Evolutionary conservation across 2,797 vertebrate species (phyloP).

Genomic region (Emydoidea blandingii): DNA sequence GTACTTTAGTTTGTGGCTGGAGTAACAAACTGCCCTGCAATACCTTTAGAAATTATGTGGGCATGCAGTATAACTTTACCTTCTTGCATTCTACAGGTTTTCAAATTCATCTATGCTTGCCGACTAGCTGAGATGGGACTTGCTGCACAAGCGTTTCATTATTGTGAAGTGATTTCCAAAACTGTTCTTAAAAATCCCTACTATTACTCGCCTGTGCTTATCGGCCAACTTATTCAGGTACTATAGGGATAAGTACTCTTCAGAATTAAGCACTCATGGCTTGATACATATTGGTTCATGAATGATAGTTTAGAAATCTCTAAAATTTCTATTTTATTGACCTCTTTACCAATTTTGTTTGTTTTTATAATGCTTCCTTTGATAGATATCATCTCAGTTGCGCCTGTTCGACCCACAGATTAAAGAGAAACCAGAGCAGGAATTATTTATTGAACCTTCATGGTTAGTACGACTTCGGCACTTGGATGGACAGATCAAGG

Average conservation of each 20-base stretch:
- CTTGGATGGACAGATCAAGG: constrained; percentile 90
- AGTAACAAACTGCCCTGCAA: not conserved
- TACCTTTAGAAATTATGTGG: not conserved
- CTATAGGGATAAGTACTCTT: rapidly evolving
- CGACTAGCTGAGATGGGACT: constrained; percentile 94
- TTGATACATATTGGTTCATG: rapidly evolving
- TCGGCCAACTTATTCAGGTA: constrained; percentile 93
- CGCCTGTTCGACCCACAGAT: constrained; percentile 96
- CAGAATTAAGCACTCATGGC: not conserved
- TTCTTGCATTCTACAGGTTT: constrained; percentile 84
- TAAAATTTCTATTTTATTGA: not conserved
- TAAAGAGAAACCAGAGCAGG: constrained; percentile 95
- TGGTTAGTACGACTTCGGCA: constrained; percentile 90
- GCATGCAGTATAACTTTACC: rapidly evolving
- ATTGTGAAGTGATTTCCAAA: constrained; percentile 94
- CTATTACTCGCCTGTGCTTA: constrained; percentile 88
- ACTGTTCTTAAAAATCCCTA: constrained; percentile 86
- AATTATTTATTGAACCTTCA: constrained; percentile 88
- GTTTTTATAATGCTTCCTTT: not conserved
- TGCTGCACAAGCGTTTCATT: constrained; percentile 95
- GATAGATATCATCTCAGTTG: constrained; percentile 91
- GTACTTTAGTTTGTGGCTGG: not conserved
- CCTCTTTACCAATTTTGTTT: not conserved
- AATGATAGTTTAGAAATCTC: not conserved
- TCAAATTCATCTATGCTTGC: constrained; percentile 97